Evolutionary conservation across 2,113 vertebrate genomes (phyloP).

Genomic region (Octodon degus): DNA sequence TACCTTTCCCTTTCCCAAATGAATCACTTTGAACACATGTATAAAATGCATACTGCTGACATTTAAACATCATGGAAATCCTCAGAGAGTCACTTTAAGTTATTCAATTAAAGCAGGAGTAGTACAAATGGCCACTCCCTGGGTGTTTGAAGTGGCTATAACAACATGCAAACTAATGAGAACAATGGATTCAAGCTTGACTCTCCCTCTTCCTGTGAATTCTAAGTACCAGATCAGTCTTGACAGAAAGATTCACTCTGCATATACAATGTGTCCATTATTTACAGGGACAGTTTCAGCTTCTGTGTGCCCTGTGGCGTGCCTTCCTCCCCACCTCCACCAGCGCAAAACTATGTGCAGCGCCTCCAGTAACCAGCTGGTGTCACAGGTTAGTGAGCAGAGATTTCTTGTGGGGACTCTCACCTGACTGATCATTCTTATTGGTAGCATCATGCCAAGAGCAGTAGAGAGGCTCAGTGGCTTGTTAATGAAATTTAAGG

Average conservation of each 20-base stretch:
- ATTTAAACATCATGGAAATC: constrained; percentile 37
- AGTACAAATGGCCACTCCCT: constrained; percentile 61
- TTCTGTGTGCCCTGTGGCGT: background rate
- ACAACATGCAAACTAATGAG: background rate
- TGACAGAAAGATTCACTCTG: background rate
- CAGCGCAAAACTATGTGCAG: constrained; percentile 66
- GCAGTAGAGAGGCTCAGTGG: constrained; percentile 22
- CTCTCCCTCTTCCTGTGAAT: constrained; percentile 20
- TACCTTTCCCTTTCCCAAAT: constrained; percentile 47
- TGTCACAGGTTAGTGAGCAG: constrained; percentile 78
- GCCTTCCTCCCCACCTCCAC: constrained; percentile 7
- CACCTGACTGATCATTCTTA: constrained; percentile 68
- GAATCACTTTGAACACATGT: constrained; percentile 20
- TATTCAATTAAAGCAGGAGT: constrained; percentile 45
- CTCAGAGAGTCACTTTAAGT: constrained; percentile 35
- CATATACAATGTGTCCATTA: background rate
- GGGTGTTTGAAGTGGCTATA: constrained; percentile 6
- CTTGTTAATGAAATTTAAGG: constrained; percentile 72
- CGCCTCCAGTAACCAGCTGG: constrained; percentile 74
- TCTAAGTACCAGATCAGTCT: constrained; percentile 28
- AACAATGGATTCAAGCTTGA: constrained; percentile 14
- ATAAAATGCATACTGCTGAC: background rate
- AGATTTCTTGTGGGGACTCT: constrained; percentile 67
- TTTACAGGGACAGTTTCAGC: background rate
- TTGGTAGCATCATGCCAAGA: constrained; percentile 60